Conservation (phyloP, 2,113 vertebrate genomes). For the Panthera uncia region DNA sequence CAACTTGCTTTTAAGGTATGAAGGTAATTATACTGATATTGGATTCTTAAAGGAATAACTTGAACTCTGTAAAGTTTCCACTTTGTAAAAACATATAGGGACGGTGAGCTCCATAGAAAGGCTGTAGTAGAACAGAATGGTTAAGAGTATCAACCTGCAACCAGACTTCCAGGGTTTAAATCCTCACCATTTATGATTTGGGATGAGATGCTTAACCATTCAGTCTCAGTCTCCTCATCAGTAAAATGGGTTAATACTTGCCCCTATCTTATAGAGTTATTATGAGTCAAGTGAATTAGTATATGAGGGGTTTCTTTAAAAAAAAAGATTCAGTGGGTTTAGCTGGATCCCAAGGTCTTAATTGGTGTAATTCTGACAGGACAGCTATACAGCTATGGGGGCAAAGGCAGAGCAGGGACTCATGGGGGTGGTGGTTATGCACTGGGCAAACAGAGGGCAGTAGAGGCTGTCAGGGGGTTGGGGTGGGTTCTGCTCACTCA, state of each 20-base stretch:
- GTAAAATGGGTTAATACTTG: not conserved
- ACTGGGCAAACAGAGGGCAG: rapidly evolving
- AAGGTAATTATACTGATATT: not conserved
- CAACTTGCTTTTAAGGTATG: not conserved
- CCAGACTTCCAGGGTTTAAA: not conserved
- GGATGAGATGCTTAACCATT: not conserved
- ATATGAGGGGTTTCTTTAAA: not conserved
- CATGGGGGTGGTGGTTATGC: rapidly evolving
- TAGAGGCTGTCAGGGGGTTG: rapidly evolving
- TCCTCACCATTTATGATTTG: not conserved
- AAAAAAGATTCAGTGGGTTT: not conserved
- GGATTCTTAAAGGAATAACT: slow-evolving; percentile 9
- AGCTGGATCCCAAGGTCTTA: not conserved
- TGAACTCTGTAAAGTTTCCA: not conserved
- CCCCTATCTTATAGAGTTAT: not conserved
- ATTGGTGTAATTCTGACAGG: not conserved
- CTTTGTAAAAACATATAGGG: not conserved
- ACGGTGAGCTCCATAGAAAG: not conserved
- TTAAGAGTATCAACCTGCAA: not conserved
- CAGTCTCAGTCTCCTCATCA: not conserved
- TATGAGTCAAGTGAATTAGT: not conserved
- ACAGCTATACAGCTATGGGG: not conserved
- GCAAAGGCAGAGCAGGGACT: not conserved
- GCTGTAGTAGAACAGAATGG: not conserved
- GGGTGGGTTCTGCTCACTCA: slow-evolving; percentile 75